phyloP scores from a whole-genome alignment of 2,113 vertebrate species.

The Lucifuga dentata region DNA sequence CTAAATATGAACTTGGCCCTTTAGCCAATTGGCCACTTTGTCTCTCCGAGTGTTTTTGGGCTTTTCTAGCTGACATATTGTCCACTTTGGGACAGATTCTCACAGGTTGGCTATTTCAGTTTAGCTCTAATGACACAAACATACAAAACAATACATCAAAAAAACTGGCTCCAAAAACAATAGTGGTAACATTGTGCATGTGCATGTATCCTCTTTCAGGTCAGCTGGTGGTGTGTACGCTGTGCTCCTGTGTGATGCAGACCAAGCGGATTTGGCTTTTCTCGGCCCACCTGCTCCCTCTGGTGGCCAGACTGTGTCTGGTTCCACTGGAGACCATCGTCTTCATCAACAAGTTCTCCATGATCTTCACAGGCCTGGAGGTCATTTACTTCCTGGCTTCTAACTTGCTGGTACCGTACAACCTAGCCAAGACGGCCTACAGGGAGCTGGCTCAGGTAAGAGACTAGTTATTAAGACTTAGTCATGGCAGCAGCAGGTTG shows the following conservation, averaged over 20 bases:
- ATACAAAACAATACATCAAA: neutral
- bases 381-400: constrained; percentile 98
- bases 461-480: neutral
- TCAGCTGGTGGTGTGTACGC: constrained; percentile 97
- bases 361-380: constrained; percentile 98
- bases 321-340: constrained; percentile 96
- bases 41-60: constrained; percentile 3
- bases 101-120: neutral
- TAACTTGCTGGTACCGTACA: constrained; percentile 96
- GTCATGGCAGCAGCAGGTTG: too few species aligned
- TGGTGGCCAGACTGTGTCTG: constrained; percentile 95
- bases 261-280: constrained; percentile 99
- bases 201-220: constrained; percentile 77
- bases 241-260: constrained; percentile 99
- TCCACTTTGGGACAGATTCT: constrained; percentile 2
- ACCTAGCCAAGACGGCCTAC: constrained; percentile 97
- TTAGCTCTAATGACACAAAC: neutral
- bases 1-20: neutral
- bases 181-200: neutral
- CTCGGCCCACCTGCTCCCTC: constrained; percentile 96
- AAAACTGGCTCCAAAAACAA: neutral
- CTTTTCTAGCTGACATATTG: neutral
- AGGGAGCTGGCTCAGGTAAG: constrained; percentile 96
- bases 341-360: constrained; percentile 97
- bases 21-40: neutral